Percentiles rank a stretch among this genome's conserved stretches.
Conservation (phyloP, 1,140 invertebrate species). For the Onthophagus taurus region DNA sequence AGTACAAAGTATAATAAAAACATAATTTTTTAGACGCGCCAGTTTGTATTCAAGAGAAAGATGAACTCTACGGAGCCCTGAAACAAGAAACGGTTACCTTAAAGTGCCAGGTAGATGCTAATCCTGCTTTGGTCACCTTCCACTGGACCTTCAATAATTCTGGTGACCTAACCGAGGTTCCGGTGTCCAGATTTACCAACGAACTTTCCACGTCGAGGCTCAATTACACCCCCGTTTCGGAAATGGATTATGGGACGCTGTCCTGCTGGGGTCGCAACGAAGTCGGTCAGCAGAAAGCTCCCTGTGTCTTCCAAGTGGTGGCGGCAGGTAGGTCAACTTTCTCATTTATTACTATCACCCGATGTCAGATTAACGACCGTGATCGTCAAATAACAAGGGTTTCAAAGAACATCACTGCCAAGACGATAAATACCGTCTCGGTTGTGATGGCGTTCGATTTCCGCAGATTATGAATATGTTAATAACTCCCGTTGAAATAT, state of each 20-base stretch:
- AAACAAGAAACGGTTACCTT: slow-evolving; percentile 76
- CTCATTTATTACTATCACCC: too few relatives aligned
- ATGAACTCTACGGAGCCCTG: slow-evolving; percentile 70
- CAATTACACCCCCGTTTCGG: slow-evolving; percentile 74
- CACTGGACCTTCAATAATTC: slow-evolving; percentile 87
- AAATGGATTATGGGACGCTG: slow-evolving; percentile 80
- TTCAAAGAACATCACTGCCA: too few relatives aligned
- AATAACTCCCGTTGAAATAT: too few relatives aligned
- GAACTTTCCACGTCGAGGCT: slow-evolving; percentile 62
- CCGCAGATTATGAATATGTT: too few relatives aligned
- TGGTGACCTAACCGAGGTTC: slow-evolving; percentile 67
- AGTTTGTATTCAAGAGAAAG: slow-evolving; percentile 65
- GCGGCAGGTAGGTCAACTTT: slow-evolving; percentile 46
- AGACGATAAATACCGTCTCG: too few relatives aligned
- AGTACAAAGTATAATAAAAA: too few relatives aligned
- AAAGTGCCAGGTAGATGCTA: slow-evolving; percentile 75
- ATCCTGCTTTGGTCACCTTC: slow-evolving; percentile 68
- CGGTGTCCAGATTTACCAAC: slow-evolving; percentile 53
- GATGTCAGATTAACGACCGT: too few relatives aligned
- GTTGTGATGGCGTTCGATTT: too few relatives aligned
- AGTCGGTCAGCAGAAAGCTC: slow-evolving; percentile 69
- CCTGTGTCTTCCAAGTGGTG: slow-evolving; percentile 78
- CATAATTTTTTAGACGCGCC: slow-evolving; percentile 68
- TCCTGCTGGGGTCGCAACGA: slow-evolving; percentile 76
- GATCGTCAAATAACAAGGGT: too few relatives aligned